These are phyloP conservation scores for Bubo blakistoni DNA, from an alignment of 2,113 vertebrate species.

Conservation along the genomic window DNA sequence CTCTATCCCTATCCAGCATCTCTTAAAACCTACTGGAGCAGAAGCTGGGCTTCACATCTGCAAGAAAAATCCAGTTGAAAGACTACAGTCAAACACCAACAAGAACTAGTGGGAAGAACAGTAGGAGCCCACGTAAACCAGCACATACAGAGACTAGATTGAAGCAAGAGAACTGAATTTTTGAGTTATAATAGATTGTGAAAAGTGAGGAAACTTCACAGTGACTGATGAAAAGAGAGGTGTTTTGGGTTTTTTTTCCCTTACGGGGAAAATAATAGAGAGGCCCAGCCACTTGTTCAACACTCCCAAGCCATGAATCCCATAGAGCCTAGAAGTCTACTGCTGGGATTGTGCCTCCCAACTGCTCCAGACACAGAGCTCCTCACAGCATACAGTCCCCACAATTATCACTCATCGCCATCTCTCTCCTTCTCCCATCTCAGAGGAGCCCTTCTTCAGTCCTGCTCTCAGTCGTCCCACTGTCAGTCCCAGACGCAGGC, in stretches of 20 bases:
- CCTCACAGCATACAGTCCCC: neutral
- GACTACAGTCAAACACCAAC: neutral
- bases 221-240: neutral
- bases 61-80: neutral
- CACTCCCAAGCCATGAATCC: neutral
- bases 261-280: neutral
- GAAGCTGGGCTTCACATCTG: neutral
- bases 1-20: neutral
- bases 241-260: neutral
- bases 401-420: no score
- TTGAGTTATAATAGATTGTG: neutral
- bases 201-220: neutral
- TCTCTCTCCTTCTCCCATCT: neutral
- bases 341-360: neutral
- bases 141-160: neutral
- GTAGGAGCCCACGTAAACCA: neutral
- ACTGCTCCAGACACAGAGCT: neutral
- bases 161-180: neutral
- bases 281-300: neutral
- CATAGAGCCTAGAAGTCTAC: neutral
- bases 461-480: neutral
- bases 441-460: neutral
- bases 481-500: neutral
- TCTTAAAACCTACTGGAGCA: neutral
- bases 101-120: neutral